A percentile compares a stretch with the other conserved stretches of the same genome.
Conservation (phyloP, 2,113 vertebrate genomes). For the Shinisaurus crocodilurus region DNA sequence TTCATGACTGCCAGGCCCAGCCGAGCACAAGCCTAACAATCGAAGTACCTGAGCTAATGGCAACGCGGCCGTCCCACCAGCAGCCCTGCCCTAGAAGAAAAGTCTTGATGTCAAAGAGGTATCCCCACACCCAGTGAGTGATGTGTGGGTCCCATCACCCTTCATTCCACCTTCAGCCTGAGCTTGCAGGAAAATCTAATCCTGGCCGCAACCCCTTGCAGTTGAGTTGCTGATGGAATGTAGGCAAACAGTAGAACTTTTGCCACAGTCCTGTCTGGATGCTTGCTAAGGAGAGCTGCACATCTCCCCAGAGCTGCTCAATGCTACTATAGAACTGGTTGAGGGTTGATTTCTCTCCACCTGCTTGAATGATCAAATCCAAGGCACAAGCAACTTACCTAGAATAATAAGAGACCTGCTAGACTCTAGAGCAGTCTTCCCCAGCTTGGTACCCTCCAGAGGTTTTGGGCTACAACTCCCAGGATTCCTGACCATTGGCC, state of each 20-base stretch:
- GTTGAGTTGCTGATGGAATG: neutral
- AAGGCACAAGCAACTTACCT: neutral
- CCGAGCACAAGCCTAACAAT: neutral
- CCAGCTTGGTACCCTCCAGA: no score
- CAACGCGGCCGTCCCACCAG: neutral
- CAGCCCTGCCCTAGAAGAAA: neutral
- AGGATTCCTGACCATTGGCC: no score
- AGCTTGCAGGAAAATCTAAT: neutral
- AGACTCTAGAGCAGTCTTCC: neutral
- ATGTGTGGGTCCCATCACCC: accelerated
- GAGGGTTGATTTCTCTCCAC: neutral
- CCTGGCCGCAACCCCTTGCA: neutral
- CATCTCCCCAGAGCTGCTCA: neutral
- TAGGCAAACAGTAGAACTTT: no score
- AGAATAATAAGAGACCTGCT: neutral
- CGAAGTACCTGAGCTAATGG: neutral
- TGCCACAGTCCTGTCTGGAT: accelerated
- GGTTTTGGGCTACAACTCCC: no score
- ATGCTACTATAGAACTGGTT: accelerated
- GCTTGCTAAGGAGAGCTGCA: neutral
- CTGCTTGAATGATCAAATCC: no score
- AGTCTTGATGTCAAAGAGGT: neutral
- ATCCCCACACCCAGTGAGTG: neutral
- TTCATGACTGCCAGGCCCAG: neutral
- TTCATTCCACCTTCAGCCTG: accelerated